Conservation (phyloP, 1,140 invertebrate genomes). For the silkworm (Bombyx mori) region ASM3026992v2 NC_085112.1:6712501-6713000, state of each 20-base stretch:
- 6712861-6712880: constrained; percentile 67
- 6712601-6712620: constrained; percentile 12
- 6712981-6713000: constrained; percentile 38
- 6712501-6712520: constrained; percentile 38
- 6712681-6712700: background rate
- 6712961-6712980: constrained; percentile 51
- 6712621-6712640: background rate
- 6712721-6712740: background rate
- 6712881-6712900: constrained; percentile 71
- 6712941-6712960: constrained; percentile 44
- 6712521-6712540: constrained; percentile 45
- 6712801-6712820: constrained; percentile 4
- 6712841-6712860: constrained; percentile 62
- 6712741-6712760: background rate
- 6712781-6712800: background rate
- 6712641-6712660: background rate
- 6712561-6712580: constrained; percentile 32
- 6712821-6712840: constrained; percentile 63
- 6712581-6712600: constrained; percentile 26
- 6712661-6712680: background rate
- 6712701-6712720: background rate
- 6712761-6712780: too few relatives aligned
- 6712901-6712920: constrained; percentile 69
- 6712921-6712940: constrained; percentile 60
- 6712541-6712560: constrained; percentile 23